These are phyloP conservation scores for Myrmecobius fasciatus DNA, from an alignment of 2,113 vertebrate genomes.

Conservation along the genomic window DNA sequence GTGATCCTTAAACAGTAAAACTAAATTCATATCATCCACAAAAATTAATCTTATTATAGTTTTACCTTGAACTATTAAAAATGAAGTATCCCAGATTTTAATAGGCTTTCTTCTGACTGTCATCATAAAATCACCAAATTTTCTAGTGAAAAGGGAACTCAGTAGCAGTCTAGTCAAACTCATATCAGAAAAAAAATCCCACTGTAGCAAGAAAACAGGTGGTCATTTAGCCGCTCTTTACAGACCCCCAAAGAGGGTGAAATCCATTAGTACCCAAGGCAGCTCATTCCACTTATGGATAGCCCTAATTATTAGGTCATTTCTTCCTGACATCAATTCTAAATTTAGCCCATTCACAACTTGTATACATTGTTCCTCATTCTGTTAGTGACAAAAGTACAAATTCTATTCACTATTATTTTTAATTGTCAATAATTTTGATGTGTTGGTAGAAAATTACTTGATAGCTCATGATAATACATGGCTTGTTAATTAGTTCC, in stretches of 20 bases:
- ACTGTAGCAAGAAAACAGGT: neutral
- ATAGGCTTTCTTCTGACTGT: constrained; percentile 7
- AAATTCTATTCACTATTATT: neutral
- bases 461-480: neutral
- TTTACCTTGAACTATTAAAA: constrained; percentile 38
- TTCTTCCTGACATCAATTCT: neutral
- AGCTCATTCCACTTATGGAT: neutral
- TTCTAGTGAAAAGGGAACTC: neutral
- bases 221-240: neutral
- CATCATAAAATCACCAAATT: neutral
- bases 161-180: neutral
- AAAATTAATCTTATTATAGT: neutral
- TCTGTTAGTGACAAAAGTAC: neutral
- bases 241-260: neutral
- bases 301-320: neutral
- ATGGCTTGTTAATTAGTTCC: neutral
- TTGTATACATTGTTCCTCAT: neutral
- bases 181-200: neutral
- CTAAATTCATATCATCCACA: constrained; percentile 29
- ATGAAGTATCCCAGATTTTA: neutral
- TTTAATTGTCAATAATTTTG: neutral
- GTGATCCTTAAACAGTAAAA: neutral
- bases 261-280: neutral
- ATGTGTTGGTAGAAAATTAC: neutral
- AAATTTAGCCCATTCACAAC: neutral